These are phyloP conservation scores for Ditula angustiorana DNA, from an alignment of 2,888 invertebrate species.

Conservation along the genomic window DNA sequence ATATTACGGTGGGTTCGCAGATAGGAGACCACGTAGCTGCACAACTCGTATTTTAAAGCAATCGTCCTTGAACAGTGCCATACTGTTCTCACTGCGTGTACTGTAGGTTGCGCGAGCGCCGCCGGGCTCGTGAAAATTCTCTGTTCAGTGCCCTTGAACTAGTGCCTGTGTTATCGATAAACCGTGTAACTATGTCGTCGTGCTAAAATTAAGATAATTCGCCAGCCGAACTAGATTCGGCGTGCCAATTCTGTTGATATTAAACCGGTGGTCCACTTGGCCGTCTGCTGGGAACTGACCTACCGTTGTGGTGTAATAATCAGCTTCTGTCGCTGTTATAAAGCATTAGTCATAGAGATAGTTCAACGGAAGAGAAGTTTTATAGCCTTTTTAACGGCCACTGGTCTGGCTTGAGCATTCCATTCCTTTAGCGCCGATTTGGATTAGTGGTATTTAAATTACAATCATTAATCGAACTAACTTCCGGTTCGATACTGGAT, in stretches of 20 bases:
- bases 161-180: constrained; percentile 8
- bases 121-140: constrained; percentile 12
- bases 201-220: constrained; percentile 12
- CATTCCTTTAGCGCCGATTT: no score
- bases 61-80: background rate
- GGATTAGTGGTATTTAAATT: no score
- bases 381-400: no score
- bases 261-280: background rate
- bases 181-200: constrained; percentile 10
- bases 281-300: background rate
- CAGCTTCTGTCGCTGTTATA: background rate
- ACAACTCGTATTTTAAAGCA: no score
- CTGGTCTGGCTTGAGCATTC: no score
- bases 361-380: no score
- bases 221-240: background rate
- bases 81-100: background rate
- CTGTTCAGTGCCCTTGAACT: constrained; percentile 8
- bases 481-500: no score
- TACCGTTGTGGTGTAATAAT: background rate
- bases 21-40: no score
- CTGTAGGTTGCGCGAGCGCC: constrained; percentile 6
- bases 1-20: no score
- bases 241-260: background rate
- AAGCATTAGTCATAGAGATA: no score
- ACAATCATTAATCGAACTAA: no score